These are phyloP conservation scores for Agrotis puta DNA, from an alignment of 2,888 invertebrate genomes.

Conservation along the genomic window DNA sequence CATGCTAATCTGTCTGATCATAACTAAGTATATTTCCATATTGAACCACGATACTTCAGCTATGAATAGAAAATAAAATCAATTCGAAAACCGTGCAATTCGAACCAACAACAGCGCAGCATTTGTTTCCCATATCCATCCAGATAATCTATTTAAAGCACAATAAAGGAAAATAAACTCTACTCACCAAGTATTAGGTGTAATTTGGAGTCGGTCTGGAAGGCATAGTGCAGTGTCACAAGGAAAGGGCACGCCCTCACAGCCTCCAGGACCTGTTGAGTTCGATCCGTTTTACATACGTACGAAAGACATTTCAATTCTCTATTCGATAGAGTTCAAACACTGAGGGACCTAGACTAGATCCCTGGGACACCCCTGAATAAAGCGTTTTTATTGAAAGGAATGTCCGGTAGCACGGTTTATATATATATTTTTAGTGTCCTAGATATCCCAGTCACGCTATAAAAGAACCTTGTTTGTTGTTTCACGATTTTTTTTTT, in stretches of 20 bases:
- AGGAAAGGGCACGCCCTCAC: conserved; percentile 98
- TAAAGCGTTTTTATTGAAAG: conserved; percentile 12
- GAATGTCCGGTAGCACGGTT: neutral
- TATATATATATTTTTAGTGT: conserved; percentile 14
- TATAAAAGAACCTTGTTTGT: too few relatives aligned
- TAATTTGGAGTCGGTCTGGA: conserved; percentile 99
- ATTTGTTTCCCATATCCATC: conserved; percentile 21
- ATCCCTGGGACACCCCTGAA: conserved; percentile 57
- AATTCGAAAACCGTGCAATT: conserved; percentile 5
- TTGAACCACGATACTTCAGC: neutral
- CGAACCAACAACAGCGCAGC: neutral
- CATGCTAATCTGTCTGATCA: conserved; percentile 5
- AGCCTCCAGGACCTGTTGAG: conserved; percentile 95
- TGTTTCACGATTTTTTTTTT: too few relatives aligned
- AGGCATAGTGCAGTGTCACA: conserved; percentile 99
- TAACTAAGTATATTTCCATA: neutral
- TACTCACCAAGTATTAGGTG: conserved; percentile 98
- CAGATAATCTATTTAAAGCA: neutral
- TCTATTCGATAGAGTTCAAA: conserved; percentile 43
- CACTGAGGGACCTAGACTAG: conserved; percentile 42
- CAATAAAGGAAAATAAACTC: conserved; percentile 37
- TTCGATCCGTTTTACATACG: conserved; percentile 54
- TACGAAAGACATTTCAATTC: conserved; percentile 38
- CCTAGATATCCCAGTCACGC: conserved; percentile 16
- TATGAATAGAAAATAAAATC: conserved; percentile 2